phyloP scores from a whole-genome alignment of 2,797 vertebrate species.

The Propithecus deckenii region DNA sequence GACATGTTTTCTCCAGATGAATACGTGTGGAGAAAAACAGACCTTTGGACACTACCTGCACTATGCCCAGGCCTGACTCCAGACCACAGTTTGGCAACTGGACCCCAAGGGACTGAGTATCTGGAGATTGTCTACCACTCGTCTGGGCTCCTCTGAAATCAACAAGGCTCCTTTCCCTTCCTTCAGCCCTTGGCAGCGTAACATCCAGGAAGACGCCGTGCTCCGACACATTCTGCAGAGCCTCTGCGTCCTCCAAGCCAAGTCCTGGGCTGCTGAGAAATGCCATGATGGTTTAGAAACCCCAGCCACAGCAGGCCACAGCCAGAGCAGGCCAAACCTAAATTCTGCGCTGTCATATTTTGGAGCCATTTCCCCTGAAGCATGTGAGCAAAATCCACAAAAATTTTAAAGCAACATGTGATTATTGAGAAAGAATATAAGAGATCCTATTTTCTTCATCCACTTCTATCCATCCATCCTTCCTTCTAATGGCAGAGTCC shows the following conservation, averaged over 20 bases:
- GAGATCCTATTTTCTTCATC: neutral
- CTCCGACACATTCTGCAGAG: neutral
- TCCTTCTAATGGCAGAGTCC: neutral
- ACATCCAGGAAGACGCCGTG: neutral
- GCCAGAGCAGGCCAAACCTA: neutral
- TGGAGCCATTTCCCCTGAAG: neutral
- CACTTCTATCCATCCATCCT: neutral
- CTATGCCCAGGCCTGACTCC: conserved; percentile 40
- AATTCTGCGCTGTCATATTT: neutral
- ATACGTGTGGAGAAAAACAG: neutral
- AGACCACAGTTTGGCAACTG: conserved; percentile 39
- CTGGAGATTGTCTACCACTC: conserved; percentile 11
- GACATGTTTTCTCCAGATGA: neutral
- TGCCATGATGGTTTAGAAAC: neutral
- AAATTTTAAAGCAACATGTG: neutral
- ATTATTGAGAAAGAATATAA: neutral
- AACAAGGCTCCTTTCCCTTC: neutral
- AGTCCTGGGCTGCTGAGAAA: accelerated
- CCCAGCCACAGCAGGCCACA: neutral
- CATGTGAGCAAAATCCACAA: neutral
- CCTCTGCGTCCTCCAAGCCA: accelerated
- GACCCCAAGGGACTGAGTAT: neutral
- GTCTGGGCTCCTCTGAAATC: neutral
- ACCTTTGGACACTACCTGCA: neutral
- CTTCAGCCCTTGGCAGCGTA: neutral